phyloP scores from a whole-genome alignment of 1,140 invertebrate species.

The Andricus grossulariae region DNA sequence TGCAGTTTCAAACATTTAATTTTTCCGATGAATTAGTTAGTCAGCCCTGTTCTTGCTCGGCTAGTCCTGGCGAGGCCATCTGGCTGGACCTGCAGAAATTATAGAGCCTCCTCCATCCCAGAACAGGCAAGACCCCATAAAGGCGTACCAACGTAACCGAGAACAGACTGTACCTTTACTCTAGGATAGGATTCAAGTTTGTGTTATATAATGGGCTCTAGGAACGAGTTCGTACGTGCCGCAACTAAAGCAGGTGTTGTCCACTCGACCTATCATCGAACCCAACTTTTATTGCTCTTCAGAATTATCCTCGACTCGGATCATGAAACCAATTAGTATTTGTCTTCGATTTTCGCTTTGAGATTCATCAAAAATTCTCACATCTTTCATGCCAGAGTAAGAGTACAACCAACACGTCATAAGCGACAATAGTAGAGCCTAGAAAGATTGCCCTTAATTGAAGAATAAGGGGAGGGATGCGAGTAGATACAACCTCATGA shows the following conservation, averaged over 20 bases:
- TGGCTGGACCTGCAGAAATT: neutral
- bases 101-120: neutral
- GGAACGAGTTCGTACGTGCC: neutral
- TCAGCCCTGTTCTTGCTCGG: neutral
- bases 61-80: constrained; percentile 15
- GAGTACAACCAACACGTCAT: constrained; percentile 45
- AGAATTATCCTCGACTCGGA: too few species aligned
- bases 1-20: too few species aligned
- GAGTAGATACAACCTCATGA: neutral
- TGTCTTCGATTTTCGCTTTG: neutral
- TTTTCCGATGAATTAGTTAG: too few species aligned
- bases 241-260: neutral
- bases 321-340: too few species aligned
- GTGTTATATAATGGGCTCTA: neutral
- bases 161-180: neutral
- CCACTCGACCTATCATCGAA: neutral
- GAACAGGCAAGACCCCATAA: too few species aligned
- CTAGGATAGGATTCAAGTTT: neutral
- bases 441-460: constrained; percentile 62
- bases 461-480: constrained; percentile 47
- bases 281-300: too few species aligned
- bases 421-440: constrained; percentile 53
- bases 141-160: neutral
- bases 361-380: neutral
- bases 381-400: neutral